Percentiles rank a stretch among this genome's conserved stretches.
Conservation (phyloP, 2,797 vertebrate genomes). For the Astyanax mexicanus region DNA sequence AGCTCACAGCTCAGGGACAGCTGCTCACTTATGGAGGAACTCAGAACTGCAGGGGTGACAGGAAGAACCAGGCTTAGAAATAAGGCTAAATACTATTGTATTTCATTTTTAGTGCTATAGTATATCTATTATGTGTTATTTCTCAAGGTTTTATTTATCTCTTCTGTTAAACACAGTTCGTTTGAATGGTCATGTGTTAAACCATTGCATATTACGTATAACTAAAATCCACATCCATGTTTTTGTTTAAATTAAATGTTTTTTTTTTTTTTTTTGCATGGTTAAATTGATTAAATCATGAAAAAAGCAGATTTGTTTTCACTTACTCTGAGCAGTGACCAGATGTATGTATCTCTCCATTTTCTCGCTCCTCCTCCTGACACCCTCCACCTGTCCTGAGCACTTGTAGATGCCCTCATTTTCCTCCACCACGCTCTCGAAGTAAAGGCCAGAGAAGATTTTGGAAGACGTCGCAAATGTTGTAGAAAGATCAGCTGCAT, state of each 20-base stretch:
- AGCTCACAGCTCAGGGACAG: conserved; percentile 73
- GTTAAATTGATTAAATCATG: too few relatives aligned
- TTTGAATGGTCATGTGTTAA: too few relatives aligned
- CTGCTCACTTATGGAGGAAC: conserved; percentile 37
- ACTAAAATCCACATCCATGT: too few relatives aligned
- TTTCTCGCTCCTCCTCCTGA: not conserved
- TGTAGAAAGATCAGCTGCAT: not conserved
- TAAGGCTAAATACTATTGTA: too few relatives aligned
- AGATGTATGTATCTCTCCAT: conserved; percentile 69
- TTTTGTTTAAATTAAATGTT: too few relatives aligned
- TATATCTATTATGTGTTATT: not conserved
- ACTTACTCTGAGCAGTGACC: conserved; percentile 72
- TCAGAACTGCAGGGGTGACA: conserved; percentile 64
- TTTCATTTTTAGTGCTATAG: not conserved
- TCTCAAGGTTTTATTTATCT: too few relatives aligned
- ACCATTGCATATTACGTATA: too few relatives aligned
- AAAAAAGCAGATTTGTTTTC: too few relatives aligned
- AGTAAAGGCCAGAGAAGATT: not conserved
- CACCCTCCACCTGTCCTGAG: conserved; percentile 50
- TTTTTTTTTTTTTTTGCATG: too few relatives aligned
- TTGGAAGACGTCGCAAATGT: conserved; percentile 45
- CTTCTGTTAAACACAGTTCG: too few relatives aligned
- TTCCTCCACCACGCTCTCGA: conserved; percentile 62
- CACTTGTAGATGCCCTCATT: conserved; percentile 74
- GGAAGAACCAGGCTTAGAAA: not conserved